Conservation (phyloP, 2,113 vertebrate genomes). For the Hoplias malabaricus region DNA sequence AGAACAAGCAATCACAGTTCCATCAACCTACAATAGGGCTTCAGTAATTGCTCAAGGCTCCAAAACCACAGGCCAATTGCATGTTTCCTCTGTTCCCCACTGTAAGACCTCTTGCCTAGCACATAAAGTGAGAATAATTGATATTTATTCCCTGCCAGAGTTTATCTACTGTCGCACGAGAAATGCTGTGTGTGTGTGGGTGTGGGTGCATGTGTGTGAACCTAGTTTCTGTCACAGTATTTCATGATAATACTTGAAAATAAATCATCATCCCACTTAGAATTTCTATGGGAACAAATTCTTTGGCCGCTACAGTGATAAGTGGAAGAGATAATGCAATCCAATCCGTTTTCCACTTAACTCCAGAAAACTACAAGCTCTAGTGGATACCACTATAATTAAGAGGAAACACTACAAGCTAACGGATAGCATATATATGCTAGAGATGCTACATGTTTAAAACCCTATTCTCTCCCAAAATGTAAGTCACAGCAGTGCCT, state of each 20-base stretch:
- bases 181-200: neutral
- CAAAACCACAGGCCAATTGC: neutral
- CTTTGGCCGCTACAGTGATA: neutral
- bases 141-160: neutral
- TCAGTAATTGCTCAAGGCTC: conserved; percentile 1
- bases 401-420: too few species aligned
- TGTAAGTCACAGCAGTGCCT: too few species aligned
- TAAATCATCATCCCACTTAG: neutral
- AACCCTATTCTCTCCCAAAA: too few species aligned
- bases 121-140: conserved; percentile 14
- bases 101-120: conserved; percentile 2
- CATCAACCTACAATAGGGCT: conserved; percentile 6
- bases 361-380: neutral
- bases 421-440: too few species aligned
- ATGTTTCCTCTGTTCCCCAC: conserved; percentile 17
- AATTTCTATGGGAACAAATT: neutral
- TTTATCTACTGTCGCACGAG: neutral
- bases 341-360: neutral
- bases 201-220: neutral
- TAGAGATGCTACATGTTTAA: too few species aligned
- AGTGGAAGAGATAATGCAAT: neutral
- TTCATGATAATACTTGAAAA: neutral
- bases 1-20: neutral
- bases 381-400: too few species aligned
- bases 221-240: neutral